Evolutionary conservation across 2,888 invertebrate species (phyloP), one percentile per base, ranked within the genome.

Genomic region (Ochropleura leucogaster): DNA sequence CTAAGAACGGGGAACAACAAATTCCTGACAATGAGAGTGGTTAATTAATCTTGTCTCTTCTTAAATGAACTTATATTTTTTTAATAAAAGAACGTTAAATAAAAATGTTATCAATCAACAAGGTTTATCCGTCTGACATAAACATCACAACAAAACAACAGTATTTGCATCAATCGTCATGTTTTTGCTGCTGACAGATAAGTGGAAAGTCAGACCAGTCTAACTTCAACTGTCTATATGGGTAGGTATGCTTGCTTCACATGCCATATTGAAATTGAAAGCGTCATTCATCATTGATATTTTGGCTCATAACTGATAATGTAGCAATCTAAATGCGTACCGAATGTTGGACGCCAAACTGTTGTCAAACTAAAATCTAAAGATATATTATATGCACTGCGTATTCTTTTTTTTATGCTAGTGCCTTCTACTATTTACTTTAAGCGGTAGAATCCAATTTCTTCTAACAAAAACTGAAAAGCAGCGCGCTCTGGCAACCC

Each of bases 231-330:
- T 18, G 42, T 67, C 44, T 30, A 44, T 30, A 30, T 30, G 30
- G 30, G 30, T 30, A 44, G 8, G 10, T 18, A 20, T 30, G 44
- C 4, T 70, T 67, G 30, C 5, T 68, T 68, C 16, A 68, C 0
- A n/a, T 8, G 46, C 4, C n/a, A 16, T 46, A 71, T 55, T 4
- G 3, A 16, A n/a, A 72, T 68, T 57, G 4, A 46, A 71, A 30
- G 40, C 53, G 18, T 46, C n/a, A 67, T 68, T 30, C 30, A 30
- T 30, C 30, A 10, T 71, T 69, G 8, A 57, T 68, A 69, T 47
- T 68, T 72, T 72, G 72, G 51, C 72, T 46, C 40, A 9, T 14
- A 20, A 16, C 16, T 68, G 46, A 12, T n/a, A 51, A n/a, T 70
- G n/a, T 40, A 18, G 20, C 12, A 57, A 6, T 12, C 46, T 62